A percentile compares a stretch with the other conserved stretches of the same genome.
These are phyloP conservation scores for Pammene aurita DNA, from an alignment of 2,888 invertebrate species.

Conservation along the genomic window DNA sequence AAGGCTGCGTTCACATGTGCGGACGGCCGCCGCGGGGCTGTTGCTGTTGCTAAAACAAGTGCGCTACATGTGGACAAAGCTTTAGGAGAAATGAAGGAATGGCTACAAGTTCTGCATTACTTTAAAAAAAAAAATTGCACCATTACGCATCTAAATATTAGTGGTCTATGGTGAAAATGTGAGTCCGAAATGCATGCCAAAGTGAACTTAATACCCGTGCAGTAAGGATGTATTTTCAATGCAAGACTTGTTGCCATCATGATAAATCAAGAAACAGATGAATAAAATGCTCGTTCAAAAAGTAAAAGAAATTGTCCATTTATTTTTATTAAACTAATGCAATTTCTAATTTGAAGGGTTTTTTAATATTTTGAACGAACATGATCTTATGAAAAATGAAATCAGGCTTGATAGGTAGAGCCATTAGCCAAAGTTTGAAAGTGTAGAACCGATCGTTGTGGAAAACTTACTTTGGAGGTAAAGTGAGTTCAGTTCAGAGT, in stretches of 20 bases:
- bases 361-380: too few species aligned
- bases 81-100: slow-evolving; percentile 14
- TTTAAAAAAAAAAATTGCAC: neutral
- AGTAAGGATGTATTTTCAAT: slow-evolving; percentile 3
- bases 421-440: slow-evolving; percentile 6
- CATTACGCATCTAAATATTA: too few species aligned
- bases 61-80: slow-evolving; percentile 39
- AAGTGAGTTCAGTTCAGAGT: too few species aligned
- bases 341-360: neutral
- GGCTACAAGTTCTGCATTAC: neutral
- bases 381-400: slow-evolving; percentile 4
- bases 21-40: slow-evolving; percentile 64
- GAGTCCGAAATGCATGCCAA: neutral
- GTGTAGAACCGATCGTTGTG: neutral
- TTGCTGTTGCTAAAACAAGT: slow-evolving; percentile 64
- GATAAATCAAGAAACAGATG: slow-evolving; percentile 1
- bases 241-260: slow-evolving; percentile 7
- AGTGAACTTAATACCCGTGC: neutral
- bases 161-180: too few species aligned
- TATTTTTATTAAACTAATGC: neutral
- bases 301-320: neutral
- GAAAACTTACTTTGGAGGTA: slow-evolving; percentile 16
- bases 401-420: slow-evolving; percentile 10
- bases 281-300: slow-evolving; percentile 2
- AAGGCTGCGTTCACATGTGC: slow-evolving; percentile 60